These are phyloP conservation scores for Corvus hawaiiensis DNA, from an alignment of 2,113 vertebrate species.

Conservation along the genomic window DNA sequence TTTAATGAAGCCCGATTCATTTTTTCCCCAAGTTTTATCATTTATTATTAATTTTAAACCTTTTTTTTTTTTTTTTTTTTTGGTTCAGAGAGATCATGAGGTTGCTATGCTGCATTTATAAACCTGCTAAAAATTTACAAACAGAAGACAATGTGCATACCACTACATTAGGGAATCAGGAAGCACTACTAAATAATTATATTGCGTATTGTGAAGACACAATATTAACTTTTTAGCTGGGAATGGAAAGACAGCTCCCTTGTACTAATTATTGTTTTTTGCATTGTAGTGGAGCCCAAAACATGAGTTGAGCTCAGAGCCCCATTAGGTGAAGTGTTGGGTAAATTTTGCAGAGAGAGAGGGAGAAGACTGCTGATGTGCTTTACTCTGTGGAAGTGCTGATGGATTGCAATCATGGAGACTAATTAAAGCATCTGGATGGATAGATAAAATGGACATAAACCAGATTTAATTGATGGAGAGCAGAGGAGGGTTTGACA, in stretches of 20 bases:
- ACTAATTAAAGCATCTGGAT: conserved; percentile 63
- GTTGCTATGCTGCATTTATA: conserved; percentile 25
- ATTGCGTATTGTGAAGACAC: background rate
- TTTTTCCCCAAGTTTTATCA: conserved; percentile 64
- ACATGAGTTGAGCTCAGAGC: background rate
- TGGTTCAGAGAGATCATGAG: conserved; percentile 24
- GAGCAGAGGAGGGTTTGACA: conserved; percentile 33
- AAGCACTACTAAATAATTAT: background rate
- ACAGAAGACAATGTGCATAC: background rate
- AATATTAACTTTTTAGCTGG: background rate
- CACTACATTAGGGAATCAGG: background rate
- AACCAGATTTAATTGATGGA: conserved; percentile 57
- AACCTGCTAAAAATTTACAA: conserved; percentile 32
- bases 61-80: background rate
- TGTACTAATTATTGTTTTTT: background rate
- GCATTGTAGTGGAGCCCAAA: background rate
- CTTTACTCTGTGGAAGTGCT: conserved; percentile 26
- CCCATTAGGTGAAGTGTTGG: background rate
- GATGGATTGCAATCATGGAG: conserved; percentile 55
- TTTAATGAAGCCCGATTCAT: conserved; percentile 74
- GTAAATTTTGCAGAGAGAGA: background rate
- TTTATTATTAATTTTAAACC: conserved; percentile 64
- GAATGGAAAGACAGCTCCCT: background rate
- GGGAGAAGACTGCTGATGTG: conserved; percentile 16
- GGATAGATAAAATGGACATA: conserved; percentile 66